Conservation (phyloP, 2,888 invertebrate species). For the Sphecodes monilicornis region DNA sequence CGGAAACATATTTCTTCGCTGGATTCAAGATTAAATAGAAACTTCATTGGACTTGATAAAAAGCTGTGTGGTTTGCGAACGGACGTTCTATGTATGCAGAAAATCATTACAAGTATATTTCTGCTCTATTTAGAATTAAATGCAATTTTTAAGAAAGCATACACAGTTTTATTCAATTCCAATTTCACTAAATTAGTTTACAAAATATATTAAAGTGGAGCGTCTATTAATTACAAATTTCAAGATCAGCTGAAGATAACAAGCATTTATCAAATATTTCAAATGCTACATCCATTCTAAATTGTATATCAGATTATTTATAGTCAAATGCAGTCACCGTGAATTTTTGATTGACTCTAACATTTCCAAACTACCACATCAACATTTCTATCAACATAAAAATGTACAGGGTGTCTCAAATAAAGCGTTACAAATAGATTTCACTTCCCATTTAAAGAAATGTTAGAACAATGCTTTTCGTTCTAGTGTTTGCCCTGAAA, state of each 20-base stretch:
- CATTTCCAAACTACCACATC: not conserved
- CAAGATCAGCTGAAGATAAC: too few species aligned
- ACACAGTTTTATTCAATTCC: rapidly evolving
- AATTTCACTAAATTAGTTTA: not conserved
- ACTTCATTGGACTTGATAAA: not conserved
- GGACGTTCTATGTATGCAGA: not conserved
- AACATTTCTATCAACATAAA: not conserved
- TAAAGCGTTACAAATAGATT: too few species aligned
- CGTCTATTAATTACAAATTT: too few species aligned
- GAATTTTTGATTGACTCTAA: not conserved
- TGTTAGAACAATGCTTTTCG: not conserved
- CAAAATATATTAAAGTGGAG: not conserved
- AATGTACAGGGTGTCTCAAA: not conserved
- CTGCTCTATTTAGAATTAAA: not conserved
- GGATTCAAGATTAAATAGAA: not conserved
- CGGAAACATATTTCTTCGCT: not conserved
- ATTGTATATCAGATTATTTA: not conserved
- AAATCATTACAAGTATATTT: not conserved
- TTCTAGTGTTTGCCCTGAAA: not conserved
- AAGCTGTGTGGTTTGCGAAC: not conserved
- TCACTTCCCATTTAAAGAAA: not conserved
- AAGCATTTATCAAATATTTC: not conserved
- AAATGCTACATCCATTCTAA: not conserved
- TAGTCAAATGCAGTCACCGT: not conserved
- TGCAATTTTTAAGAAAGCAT: not conserved